Evolutionary conservation across 2,797 vertebrate genomes (phyloP).

Genomic region (Mus minutoides): DNA sequence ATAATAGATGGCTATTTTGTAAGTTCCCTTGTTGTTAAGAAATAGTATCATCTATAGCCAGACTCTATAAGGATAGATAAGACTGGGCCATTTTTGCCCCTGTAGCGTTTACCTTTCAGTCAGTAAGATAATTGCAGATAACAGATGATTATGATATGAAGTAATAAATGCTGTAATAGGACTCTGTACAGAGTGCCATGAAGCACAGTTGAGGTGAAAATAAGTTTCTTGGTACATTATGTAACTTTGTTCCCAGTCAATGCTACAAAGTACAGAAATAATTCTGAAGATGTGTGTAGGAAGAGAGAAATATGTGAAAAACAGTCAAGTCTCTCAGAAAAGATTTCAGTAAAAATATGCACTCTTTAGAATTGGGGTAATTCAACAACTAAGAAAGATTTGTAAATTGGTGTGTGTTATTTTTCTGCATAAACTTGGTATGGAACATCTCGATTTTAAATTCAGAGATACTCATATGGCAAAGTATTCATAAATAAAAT

Average conservation of each 20-base stretch:
- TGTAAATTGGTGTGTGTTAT: constrained; percentile 34
- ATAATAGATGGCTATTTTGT: neutral
- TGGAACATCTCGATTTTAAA: constrained; percentile 56
- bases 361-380: constrained; percentile 57
- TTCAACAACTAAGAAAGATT: constrained; percentile 46
- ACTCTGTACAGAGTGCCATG: neutral
- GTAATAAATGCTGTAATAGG: neutral
- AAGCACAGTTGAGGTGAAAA: constrained; percentile 20
- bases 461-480: neutral
- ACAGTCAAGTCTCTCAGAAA: constrained; percentile 66
- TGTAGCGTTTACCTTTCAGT: constrained; percentile 48
- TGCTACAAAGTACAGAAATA: constrained; percentile 54
- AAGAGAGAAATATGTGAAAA: constrained; percentile 74
- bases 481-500: neutral
- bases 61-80: constrained; percentile 19
- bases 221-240: constrained; percentile 59
- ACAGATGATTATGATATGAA: constrained; percentile 3
- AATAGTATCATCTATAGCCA: constrained; percentile 6
- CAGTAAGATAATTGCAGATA: constrained; percentile 48
- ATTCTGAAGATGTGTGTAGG: constrained; percentile 61
- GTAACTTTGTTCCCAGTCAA: constrained; percentile 58
- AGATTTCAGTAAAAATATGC: constrained; percentile 43
- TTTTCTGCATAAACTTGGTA: constrained; percentile 40
- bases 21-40: constrained; percentile 54
- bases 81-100: constrained; percentile 1